Percentiles rank a stretch among this genome's conserved stretches.
These are phyloP conservation scores for Anguilla pacifica DNA, from an alignment of 2,797 vertebrate species.

Conservation along the genomic window DNA sequence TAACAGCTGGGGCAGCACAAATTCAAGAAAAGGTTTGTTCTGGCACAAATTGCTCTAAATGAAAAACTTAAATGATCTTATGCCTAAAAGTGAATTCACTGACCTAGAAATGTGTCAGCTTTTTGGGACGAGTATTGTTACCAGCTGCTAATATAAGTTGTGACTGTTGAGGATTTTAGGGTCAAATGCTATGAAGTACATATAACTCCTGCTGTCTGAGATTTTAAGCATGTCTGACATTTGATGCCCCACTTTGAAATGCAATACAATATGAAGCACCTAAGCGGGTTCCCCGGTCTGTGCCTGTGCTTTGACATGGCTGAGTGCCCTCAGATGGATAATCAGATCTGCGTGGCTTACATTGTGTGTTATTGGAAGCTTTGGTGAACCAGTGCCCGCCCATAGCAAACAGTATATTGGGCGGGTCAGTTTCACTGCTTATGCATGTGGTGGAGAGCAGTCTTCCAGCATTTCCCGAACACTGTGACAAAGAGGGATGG, in stretches of 20 bases:
- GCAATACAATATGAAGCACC: neutral
- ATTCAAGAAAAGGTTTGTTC: neutral
- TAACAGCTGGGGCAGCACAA: neutral
- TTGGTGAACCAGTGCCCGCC: neutral
- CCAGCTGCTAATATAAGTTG: neutral
- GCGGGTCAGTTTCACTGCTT: constrained; percentile 12
- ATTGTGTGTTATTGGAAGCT: constrained; percentile 6
- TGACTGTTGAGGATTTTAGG: neutral
- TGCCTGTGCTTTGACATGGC: neutral
- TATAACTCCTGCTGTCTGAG: neutral
- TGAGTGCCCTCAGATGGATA: neutral
- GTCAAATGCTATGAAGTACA: neutral
- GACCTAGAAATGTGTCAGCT: neutral
- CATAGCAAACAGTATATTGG: constrained; percentile 22
- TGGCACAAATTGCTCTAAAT: neutral
- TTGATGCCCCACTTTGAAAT: neutral
- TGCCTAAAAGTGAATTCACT: neutral
- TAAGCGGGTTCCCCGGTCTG: neutral
- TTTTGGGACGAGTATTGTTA: neutral
- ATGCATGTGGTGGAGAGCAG: neutral
- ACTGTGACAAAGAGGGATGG: constrained; percentile 7
- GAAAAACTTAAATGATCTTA: neutral
- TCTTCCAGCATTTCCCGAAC: neutral
- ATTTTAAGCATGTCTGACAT: neutral
- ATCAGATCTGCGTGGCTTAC: constrained; percentile 15